A percentile compares a stretch with the other conserved stretches of the same genome.
Evolutionary conservation across 2,888 invertebrate genomes (phyloP).

Genomic region (Adelognathus sp.): DNA sequence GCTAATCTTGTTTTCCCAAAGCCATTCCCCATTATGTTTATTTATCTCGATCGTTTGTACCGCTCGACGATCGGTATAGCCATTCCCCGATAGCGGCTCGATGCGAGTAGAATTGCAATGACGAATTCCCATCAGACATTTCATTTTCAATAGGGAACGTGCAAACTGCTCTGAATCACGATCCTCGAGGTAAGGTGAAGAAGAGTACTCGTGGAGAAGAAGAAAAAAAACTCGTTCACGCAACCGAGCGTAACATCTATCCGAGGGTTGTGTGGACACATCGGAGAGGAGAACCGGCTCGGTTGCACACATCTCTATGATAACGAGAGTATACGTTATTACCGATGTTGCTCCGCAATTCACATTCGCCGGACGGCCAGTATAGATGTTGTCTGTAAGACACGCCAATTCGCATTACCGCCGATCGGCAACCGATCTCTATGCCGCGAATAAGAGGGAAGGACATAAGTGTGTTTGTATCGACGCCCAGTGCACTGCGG

Average conservation of each 20-base stretch:
- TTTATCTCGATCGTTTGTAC: neutral
- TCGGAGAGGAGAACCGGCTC: neutral
- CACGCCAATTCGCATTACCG: slow-evolving; percentile 27
- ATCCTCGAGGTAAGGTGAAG: slow-evolving; percentile 5
- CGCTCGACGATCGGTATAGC: neutral
- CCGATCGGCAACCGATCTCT: neutral
- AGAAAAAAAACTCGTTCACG: slow-evolving; percentile 9
- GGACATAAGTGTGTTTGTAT: slow-evolving; percentile 8
- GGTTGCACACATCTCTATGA: neutral
- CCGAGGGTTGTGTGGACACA: neutral
- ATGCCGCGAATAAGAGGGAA: neutral
- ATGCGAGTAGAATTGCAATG: slow-evolving; percentile 32
- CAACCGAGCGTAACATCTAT: neutral
- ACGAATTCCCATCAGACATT: slow-evolving; percentile 56
- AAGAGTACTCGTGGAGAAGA: neutral
- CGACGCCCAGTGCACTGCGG: neutral
- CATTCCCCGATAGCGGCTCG: neutral
- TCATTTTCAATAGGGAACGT: slow-evolving; percentile 34
- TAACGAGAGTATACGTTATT: slow-evolving; percentile 5
- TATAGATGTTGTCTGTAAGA: neutral
- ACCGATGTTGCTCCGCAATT: neutral
- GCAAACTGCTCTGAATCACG: slow-evolving; percentile 3
- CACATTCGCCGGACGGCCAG: neutral
- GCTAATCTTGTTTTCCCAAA: slow-evolving; percentile 21
- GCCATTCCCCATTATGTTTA: slow-evolving; percentile 7